Evolutionary conservation across 2,888 invertebrate genomes (phyloP).

Genomic region (Priocnemis perturbator): DNA sequence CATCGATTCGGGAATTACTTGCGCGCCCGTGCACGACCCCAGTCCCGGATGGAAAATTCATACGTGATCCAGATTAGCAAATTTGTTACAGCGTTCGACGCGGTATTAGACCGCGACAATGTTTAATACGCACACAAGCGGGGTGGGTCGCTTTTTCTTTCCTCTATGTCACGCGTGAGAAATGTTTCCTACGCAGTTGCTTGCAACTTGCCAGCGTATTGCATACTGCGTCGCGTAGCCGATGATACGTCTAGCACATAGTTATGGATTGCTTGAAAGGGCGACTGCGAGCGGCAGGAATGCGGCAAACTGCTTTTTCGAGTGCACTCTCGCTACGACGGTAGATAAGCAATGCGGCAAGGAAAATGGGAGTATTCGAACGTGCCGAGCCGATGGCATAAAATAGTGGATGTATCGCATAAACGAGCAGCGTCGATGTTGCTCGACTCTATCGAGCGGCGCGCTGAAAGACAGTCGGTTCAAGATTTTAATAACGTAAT

Average conservation of each 20-base stretch:
- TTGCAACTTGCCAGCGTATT: conserved; percentile 16
- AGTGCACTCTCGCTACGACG: conserved; percentile 35
- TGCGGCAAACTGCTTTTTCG: conserved; percentile 26
- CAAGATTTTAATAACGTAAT: too few relatives aligned
- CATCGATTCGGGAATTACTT: conserved; percentile 34
- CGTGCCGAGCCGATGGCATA: too few relatives aligned
- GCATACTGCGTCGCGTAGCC: not conserved
- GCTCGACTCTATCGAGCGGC: too few relatives aligned
- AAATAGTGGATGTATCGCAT: too few relatives aligned
- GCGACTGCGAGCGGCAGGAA: not conserved
- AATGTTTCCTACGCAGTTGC: conserved; percentile 17
- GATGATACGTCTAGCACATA: conserved; percentile 29
- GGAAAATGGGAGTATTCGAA: not conserved
- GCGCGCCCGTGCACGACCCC: conserved; percentile 9
- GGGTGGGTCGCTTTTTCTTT: not conserved
- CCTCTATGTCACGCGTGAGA: not conserved
- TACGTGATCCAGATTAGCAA: not conserved
- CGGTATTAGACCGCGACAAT: not conserved
- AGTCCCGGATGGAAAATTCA: conserved; percentile 19
- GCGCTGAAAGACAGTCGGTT: too few relatives aligned
- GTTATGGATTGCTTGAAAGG: conserved; percentile 34
- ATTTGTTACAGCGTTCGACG: too few relatives aligned
- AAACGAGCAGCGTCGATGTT: too few relatives aligned
- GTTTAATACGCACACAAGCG: not conserved
- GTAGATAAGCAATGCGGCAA: conserved; percentile 14